Conservation (phyloP, 1,140 invertebrate species). For the Hirudo medicinalis region DNA sequence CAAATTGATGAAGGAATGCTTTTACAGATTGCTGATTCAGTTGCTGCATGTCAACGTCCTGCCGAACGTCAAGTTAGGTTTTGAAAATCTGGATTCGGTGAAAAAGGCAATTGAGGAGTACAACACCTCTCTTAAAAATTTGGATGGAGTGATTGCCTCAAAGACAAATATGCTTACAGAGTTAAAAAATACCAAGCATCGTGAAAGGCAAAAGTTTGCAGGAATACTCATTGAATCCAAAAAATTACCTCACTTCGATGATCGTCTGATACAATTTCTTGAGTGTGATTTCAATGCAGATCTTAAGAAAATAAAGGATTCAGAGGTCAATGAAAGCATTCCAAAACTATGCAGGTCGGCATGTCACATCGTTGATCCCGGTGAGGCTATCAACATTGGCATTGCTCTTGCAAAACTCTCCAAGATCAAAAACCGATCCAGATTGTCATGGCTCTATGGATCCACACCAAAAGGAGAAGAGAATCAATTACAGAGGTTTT, state of each 20-base stretch:
- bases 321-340: no score
- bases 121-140: neutral
- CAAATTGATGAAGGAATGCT: conserved; percentile 4
- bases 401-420: neutral
- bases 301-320: neutral
- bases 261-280: neutral
- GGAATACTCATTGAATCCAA: neutral
- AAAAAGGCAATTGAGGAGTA: neutral
- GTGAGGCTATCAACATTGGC: neutral
- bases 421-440: neutral
- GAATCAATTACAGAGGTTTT: neutral
- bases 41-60: conserved; percentile 9
- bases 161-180: neutral
- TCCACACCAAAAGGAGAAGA: neutral
- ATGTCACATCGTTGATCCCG: neutral
- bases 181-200: neutral
- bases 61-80: conserved; percentile 11
- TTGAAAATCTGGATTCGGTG: conserved; percentile 2
- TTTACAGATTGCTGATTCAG: conserved; percentile 8
- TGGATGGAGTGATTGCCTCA: neutral
- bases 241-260: neutral
- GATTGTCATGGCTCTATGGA: neutral
- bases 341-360: neutral
- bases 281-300: neutral
- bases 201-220: conserved; percentile 1